Base-by-base conservation (phyloP, 1,140 invertebrate species). In the Hyles vespertilio region DNA sequence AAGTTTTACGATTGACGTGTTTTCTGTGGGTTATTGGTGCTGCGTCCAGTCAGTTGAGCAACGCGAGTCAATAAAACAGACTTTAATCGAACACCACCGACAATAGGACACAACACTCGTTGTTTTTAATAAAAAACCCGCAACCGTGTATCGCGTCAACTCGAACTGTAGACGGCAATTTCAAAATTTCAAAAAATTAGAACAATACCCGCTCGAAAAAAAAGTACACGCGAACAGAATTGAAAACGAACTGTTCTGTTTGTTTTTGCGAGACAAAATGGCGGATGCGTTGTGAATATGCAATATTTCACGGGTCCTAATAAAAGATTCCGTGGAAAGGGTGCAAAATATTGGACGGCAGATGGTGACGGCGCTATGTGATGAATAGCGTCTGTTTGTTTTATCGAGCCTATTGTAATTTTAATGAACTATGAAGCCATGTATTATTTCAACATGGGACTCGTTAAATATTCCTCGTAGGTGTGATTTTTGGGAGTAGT, bases 301-400 rank as follows among this genome's bases (percentile, higher is more conserved):
- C 77, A 77, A 81, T 81, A 77, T 81, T 76, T 79, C 70, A 78
- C 50, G 55, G 44, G 62, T 70, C 69, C 77, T 82, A 75, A 81
- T 80, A 80, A 81, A 79, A 70, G 67, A 72, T 72, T 72, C 66
- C 51, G 46, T 51, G 51, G 51, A 68, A 70, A 63, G 46, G 58
- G 60, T 54, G 53, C 22, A 59, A 64, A 70, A 69, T 74, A 71
- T 70, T 51, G 69, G 36, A 46, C 54, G 65, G 68, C 73, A 74
- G 69, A 74, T 77, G 74, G 72, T 63, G 57, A 51, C 57, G 56
- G 50, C 32, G 12, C 43, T 11, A 22, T 22, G 12, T 54, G 52
- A 54, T 33, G 40, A 32, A 54, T 54, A 36, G 36, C 36, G 8
- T 5, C 36, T 40, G 45, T 48, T 5, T 56, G 45, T 22, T 22